Percentiles rank a stretch among this genome's conserved stretches.
Evolutionary conservation across 2,797 vertebrate genomes (phyloP).

Genomic region (Avahi laniger): DNA sequence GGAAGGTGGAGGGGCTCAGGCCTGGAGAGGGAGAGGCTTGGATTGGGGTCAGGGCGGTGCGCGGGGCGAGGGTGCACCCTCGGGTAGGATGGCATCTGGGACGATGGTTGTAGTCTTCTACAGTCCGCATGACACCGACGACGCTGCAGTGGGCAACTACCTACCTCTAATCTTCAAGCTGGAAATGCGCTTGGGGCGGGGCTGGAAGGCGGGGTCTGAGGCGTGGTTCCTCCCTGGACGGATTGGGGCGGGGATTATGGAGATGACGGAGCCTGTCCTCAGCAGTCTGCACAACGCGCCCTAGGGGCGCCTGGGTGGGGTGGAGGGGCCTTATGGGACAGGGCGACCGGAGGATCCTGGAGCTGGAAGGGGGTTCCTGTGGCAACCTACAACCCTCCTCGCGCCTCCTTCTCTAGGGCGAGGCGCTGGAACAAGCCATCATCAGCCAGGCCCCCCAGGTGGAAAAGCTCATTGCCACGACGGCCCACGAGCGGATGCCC

Average conservation of each 20-base stretch:
- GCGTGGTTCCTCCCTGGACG: neutral
- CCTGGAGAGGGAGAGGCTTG: conserved; percentile 87
- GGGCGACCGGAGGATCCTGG: neutral
- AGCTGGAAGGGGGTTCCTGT: neutral
- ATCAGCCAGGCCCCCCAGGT: conserved; percentile 97
- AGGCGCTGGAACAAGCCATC: conserved; percentile 96
- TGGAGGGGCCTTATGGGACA: neutral
- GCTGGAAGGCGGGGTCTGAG: neutral
- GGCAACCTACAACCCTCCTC: neutral
- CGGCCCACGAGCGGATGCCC: conserved; percentile 94
- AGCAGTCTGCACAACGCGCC: accelerated
- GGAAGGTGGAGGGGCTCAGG: conserved; percentile 74
- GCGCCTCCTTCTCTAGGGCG: conserved; percentile 86
- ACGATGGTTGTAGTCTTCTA: neutral
- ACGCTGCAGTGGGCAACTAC: no score
- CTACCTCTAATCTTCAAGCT: neutral
- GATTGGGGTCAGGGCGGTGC: no score
- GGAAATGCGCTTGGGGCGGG: neutral
- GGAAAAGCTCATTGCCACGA: conserved; percentile 96
- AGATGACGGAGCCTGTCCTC: neutral
- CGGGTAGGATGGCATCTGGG: accelerated
- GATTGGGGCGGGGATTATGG: neutral
- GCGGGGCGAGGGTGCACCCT: neutral
- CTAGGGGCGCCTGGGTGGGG: no score
- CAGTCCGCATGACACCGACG: no score